Evolutionary conservation across 2,888 invertebrate genomes (phyloP), one percentile per base, ranked within the genome.

Genomic region (Bellardia bayeri): DNA sequence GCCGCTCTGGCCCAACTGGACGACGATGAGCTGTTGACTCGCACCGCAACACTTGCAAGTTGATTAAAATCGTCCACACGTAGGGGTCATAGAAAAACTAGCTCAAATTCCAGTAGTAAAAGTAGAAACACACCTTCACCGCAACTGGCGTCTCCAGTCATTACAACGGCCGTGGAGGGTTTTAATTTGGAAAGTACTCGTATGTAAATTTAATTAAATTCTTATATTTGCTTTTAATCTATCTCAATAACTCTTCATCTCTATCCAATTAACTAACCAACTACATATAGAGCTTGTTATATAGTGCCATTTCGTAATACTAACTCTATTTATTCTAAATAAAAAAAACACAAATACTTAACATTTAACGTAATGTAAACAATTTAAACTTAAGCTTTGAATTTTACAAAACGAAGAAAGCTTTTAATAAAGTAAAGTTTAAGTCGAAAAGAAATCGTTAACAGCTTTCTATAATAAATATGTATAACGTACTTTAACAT

Each of bases 21-120:
- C 69, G 92, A 92, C 40, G 91, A 92, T 86, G 92, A 92, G 81
- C 88, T 92, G 64, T 90, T 92, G 33, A 91, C 90, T 23, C 91
- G 91, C 49, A 90, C 83, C 33, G 14, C 72, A 54, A 71, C 74
- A 61, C 45, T 63, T 75, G 63, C 91, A 66, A 90, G 90, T 88
- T 90, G 90, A 90, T 89, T 84, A 87, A 90, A 89, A 85, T 86
- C 91, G 13, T 79, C 82, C 14, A 54, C 74, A 69, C 85, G 87
- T 71, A 85, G 85, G 42, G 69, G 82, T 64, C 85, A 86, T 58
- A 63, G 80, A 23, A 89, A 74, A 82, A 71, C 79, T 37, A 85
- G 81, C 80, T 87, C 88, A 81, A 88, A 83, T 79, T 69, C 88
- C 63, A 75, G 69, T 49, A 89, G 83, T 49, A 88, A 88, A 84